Evolutionary conservation across 1,140 invertebrate species (phyloP), one percentile per base, ranked within the genome.

Genomic region (Yoshiicerus persimilis): DNA sequence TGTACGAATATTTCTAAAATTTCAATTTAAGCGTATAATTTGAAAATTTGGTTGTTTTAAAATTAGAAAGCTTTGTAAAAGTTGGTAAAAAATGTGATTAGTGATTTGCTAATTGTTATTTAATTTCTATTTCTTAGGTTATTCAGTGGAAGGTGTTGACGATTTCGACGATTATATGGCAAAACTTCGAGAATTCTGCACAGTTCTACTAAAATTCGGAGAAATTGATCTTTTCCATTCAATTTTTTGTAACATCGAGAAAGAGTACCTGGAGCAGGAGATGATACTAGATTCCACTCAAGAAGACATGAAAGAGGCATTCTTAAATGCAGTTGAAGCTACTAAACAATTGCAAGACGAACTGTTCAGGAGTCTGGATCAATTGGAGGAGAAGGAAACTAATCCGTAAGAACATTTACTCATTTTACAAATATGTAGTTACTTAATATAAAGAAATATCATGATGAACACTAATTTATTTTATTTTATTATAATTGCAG

Each of bases 191-290:
- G 8, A n/a, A 0, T 56, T 90, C 30, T 86, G 89, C 6, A 27
- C 36, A 32, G 39, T 41, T 1, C 34, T 90, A 10, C 66, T 89
- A 0, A 86, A 84, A 64, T 89, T 89, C 62, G 90, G 90, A 0
- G 88, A 90, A 30, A 75, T 30, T 11, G 87, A 90, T 13, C 23
- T 90, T 0, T 56, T 70, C 11, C 10, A 16, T 30, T 30, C 25
- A 10, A 27, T 70, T 11, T 70, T 70, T 62, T 13, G 25, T 0
- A 70, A 6, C 25, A 70, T 70, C 16, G 6, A 30, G 4, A 70
- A 32, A 3, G 66, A 70, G 1, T 70, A 30, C 66, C 27, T 70
- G 10, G 66, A 30, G 25, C 66, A 32, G 10, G 66, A 25, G 25
- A 32, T 70, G 66, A 4, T n/a, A 16, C 4, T n/a, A 6, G 66